Evolutionary conservation across 2,888 invertebrate genomes (phyloP).

Genomic region (Synanthedon tipuliformis): DNA sequence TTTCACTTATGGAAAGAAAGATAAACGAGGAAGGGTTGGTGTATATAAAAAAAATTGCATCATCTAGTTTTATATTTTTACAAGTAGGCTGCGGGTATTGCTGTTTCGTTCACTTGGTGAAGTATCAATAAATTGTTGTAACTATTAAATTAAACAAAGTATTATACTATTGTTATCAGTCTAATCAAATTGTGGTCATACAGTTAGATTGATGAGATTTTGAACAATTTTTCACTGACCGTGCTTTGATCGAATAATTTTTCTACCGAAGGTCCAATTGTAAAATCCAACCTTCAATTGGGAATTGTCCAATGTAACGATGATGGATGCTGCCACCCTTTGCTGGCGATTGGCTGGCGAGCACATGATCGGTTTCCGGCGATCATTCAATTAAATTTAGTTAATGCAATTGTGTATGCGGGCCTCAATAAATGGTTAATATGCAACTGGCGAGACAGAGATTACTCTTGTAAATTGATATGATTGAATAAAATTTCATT

Average conservation of each 20-base stretch:
- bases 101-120: too few species aligned
- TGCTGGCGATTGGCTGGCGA: constrained; percentile 12
- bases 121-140: too few species aligned
- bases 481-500: constrained; percentile 4
- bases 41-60: too few species aligned
- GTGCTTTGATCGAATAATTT: not conserved
- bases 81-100: too few species aligned
- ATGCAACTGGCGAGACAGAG: constrained; percentile 28
- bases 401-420: constrained; percentile 28
- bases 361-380: constrained; percentile 41
- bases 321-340: constrained; percentile 51
- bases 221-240: not conserved
- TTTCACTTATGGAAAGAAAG: too few species aligned
- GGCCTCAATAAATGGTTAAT: constrained; percentile 29
- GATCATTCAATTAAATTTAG: constrained; percentile 48
- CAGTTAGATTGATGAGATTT: not conserved
- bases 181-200: not conserved
- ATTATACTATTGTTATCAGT: not conserved
- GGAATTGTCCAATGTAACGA: constrained; percentile 20
- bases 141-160: too few species aligned
- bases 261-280: not conserved
- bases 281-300: constrained; percentile 4
- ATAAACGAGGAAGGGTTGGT: too few species aligned
- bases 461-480: constrained; percentile 31
- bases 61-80: too few species aligned